phyloP scores from a whole-genome alignment of 2,113 vertebrate species.

The Apodemus speciosus region DNA sequence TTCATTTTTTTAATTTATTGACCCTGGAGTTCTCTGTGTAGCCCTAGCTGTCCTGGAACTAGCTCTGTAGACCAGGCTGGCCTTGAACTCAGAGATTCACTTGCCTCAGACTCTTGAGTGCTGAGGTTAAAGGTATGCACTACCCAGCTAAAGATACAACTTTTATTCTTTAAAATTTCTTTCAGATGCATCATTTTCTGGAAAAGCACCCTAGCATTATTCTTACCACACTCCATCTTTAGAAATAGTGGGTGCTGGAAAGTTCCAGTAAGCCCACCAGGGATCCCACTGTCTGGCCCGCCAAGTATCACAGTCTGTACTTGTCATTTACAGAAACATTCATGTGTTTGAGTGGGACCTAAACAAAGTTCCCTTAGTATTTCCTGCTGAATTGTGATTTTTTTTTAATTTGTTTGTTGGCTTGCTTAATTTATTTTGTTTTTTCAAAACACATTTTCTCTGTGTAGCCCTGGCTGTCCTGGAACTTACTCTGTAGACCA shows the following conservation, averaged over 20 bases:
- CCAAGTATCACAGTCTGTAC: no score
- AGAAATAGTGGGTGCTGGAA: not conserved
- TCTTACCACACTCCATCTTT: not conserved
- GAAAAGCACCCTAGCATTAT: not conserved
- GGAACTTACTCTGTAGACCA: no score
- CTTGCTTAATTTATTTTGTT: not conserved
- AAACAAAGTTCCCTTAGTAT: not conserved
- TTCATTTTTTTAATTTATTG: no score
- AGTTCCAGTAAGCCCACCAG: not conserved
- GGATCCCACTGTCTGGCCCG: accelerated
- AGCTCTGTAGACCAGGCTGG: no score
- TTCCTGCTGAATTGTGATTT: not conserved
- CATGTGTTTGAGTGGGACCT: not conserved
- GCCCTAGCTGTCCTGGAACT: no score
- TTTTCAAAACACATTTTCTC: no score
- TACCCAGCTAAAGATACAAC: not conserved
- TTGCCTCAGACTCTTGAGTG: no score
- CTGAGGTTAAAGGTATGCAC: no score
- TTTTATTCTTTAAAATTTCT: not conserved
- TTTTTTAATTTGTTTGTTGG: not conserved
- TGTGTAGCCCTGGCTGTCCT: no score
- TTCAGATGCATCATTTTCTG: not conserved
- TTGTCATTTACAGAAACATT: not conserved
- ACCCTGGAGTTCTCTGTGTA: no score
- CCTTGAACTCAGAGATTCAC: no score